phyloP scores from a whole-genome alignment of 2,797 vertebrate genomes.

The Neostethus bicornis region DNA sequence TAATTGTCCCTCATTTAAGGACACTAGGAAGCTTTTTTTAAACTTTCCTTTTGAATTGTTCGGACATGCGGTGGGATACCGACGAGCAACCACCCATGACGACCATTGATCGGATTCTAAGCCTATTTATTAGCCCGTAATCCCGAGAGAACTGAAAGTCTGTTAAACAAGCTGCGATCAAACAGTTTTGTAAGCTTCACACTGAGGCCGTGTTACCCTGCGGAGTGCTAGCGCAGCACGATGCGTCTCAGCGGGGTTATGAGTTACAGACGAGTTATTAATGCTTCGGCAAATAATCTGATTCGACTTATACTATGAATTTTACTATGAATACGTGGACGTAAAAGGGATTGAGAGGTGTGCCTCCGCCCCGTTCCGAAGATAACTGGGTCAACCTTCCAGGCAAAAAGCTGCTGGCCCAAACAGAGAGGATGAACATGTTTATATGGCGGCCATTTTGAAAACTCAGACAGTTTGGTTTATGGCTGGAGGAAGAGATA shows the following conservation, averaged over 20 bases:
- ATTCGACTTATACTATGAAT: no score
- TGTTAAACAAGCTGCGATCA: constrained; percentile 29
- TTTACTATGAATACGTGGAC: no score
- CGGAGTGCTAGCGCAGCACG: constrained; percentile 37
- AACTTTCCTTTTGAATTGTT: no score
- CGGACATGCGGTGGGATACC: constrained; percentile 15
- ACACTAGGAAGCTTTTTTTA: no score
- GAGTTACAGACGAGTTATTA: constrained; percentile 6
- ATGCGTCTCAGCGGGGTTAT: constrained; percentile 7
- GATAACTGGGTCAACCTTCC: constrained; percentile 22
- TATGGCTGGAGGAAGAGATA: constrained; percentile 71
- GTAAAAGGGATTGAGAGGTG: constrained; percentile 6
- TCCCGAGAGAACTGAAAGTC: constrained; percentile 47
- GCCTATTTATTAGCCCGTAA: constrained; percentile 40
- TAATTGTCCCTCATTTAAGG: no score
- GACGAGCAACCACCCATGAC: constrained; percentile 19
- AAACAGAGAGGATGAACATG: constrained; percentile 46
- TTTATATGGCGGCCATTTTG: constrained; percentile 61
- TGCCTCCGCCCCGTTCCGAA: constrained; percentile 6
- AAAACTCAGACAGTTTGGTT: constrained; percentile 70
- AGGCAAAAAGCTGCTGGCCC: constrained; percentile 32
- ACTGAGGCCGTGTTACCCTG: constrained; percentile 9
- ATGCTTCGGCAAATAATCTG: constrained; percentile 2
- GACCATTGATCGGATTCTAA: constrained; percentile 55
- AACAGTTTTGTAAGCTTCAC: constrained; percentile 30